These are phyloP conservation scores for Myotis planiceps DNA, from an alignment of 2,797 vertebrate species.

Conservation along the genomic window DNA sequence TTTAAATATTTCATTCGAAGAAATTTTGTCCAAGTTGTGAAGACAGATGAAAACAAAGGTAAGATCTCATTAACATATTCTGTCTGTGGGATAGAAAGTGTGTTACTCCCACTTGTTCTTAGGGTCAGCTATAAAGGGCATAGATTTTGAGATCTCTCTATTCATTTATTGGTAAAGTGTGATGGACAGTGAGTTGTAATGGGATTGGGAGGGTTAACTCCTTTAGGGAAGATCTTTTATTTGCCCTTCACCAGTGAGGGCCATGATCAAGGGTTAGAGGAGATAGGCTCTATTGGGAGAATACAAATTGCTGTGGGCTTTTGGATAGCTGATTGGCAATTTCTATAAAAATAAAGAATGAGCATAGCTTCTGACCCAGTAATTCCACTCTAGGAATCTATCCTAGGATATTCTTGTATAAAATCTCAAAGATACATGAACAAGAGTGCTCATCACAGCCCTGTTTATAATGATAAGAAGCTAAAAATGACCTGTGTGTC, in stretches of 20 bases:
- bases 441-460: not conserved
- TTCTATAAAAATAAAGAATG: not conserved
- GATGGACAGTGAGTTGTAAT: not conserved
- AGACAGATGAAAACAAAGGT: conserved; percentile 89
- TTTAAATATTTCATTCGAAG: conserved; percentile 88
- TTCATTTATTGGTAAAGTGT: not conserved
- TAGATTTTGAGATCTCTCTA: not conserved
- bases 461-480: not conserved
- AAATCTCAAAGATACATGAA: not conserved
- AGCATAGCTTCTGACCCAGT: not conserved
- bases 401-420: not conserved
- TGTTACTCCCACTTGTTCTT: not conserved
- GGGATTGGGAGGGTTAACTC: not conserved
- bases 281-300: not conserved
- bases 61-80: not conserved
- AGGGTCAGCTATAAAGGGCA: not conserved
- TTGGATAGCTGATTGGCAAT: not conserved
- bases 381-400: not conserved
- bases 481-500: not conserved
- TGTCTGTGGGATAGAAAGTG: not conserved
- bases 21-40: conserved; percentile 87
- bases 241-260: conserved; percentile 21
- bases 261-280: not conserved
- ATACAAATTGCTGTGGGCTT: not conserved
- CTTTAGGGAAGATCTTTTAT: not conserved